Conservation (phyloP, 2,888 invertebrate species). For the Galeopsomyia nigrocyanea region DNA sequence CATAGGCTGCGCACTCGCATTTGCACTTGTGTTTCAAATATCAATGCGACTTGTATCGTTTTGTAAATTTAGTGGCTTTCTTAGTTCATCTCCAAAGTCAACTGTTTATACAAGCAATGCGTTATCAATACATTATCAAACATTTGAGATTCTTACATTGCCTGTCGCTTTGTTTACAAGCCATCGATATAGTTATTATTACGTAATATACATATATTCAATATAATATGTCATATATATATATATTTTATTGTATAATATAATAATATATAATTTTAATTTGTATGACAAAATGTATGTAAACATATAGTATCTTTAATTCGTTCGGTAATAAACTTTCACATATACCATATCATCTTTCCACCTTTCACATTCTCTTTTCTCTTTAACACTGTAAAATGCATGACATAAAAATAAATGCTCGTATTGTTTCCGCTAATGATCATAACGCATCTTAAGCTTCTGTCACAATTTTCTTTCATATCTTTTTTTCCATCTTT, state of each 20-base stretch:
- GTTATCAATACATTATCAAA: constrained; percentile 52
- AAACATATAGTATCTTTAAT: constrained; percentile 52
- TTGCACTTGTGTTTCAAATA: constrained; percentile 50
- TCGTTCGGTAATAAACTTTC: constrained; percentile 56
- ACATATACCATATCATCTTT: constrained; percentile 46
- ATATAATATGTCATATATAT: constrained; percentile 53
- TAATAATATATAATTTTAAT: constrained; percentile 44
- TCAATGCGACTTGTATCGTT: constrained; percentile 43
- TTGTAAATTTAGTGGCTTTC: constrained; percentile 27
- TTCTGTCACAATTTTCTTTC: neutral
- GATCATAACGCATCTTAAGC: constrained; percentile 23
- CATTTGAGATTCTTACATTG: constrained; percentile 64
- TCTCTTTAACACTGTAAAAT: constrained; percentile 61
- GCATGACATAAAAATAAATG: constrained; percentile 70
- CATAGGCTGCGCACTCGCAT: constrained; percentile 53
- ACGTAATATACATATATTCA: constrained; percentile 53
- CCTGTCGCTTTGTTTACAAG: constrained; percentile 45
- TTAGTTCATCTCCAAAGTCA: constrained; percentile 43
- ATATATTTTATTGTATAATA: constrained; percentile 49
- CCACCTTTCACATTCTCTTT: constrained; percentile 30
- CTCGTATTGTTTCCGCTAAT: constrained; percentile 58
- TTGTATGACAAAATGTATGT: constrained; percentile 55
- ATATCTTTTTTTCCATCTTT: constrained; percentile 17
- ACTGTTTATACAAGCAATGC: constrained; percentile 31
- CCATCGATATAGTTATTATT: constrained; percentile 46